These are phyloP conservation scores for Channa maculata DNA, from an alignment of 2,113 vertebrate genomes.

Conservation along the genomic window DNA sequence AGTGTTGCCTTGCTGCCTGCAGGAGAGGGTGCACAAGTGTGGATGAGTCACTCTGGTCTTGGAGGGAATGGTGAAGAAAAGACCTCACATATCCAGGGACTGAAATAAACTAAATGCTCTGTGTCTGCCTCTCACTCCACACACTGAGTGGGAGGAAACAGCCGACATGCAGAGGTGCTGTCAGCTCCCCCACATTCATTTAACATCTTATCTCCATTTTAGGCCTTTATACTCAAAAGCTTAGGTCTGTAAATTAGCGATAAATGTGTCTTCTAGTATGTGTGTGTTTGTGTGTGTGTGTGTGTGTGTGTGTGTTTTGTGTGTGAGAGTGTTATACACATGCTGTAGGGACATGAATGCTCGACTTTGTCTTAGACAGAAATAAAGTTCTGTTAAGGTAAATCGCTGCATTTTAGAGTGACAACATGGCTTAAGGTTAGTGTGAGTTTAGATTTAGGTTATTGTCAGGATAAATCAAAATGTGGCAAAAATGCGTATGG, in stretches of 20 bases:
- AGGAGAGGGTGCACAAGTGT: conserved; percentile 53
- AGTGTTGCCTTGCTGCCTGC: conserved; percentile 13
- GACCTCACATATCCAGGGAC: conserved; percentile 54
- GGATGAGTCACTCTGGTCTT: conserved; percentile 69
- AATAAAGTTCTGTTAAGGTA: no score
- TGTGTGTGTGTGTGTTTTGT: no score
- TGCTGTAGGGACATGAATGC: no score
- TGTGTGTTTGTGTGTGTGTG: not conserved
- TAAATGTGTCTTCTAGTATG: not conserved
- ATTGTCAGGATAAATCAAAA: no score
- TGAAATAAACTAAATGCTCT: conserved; percentile 76
- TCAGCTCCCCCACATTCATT: conserved; percentile 59
- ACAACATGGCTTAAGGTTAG: no score
- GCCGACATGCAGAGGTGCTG: conserved; percentile 64
- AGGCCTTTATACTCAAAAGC: not conserved
- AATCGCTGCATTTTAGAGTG: no score
- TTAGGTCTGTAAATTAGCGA: not conserved
- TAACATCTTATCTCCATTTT: conserved; percentile 37
- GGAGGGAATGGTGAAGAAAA: conserved; percentile 65
- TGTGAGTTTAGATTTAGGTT: no score
- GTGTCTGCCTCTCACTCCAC: conserved; percentile 56
- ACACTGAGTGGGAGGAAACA: conserved; percentile 73
- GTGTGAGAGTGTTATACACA: not conserved
- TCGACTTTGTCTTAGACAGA: no score
- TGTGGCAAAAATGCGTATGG: no score